A percentile compares a stretch with the other conserved stretches of the same genome.
These are phyloP conservation scores for Dichetophora obliterata DNA, from an alignment of 2,888 invertebrate species.

Conservation along the genomic window DNA sequence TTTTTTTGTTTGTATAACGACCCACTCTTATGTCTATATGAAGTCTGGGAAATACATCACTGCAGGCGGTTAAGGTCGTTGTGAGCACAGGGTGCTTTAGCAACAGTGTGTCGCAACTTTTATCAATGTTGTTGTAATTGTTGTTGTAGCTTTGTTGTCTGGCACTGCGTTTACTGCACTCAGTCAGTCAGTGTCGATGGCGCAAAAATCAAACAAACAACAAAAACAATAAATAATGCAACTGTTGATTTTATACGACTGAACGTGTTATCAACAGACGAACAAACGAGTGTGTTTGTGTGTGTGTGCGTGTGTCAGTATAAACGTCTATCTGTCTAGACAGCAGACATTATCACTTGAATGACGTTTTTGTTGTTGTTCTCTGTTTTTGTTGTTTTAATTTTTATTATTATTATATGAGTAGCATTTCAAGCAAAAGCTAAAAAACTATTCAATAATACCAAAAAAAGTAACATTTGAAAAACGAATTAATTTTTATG, in stretches of 20 bases:
- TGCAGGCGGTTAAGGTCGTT: no score
- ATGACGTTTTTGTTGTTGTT: slow-evolving; percentile 48
- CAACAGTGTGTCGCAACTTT: no score
- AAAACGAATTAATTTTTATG: slow-evolving; percentile 18
- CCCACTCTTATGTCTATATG: no score
- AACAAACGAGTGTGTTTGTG: neutral
- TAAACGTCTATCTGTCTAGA: slow-evolving; percentile 50
- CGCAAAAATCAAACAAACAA: slow-evolving; percentile 14
- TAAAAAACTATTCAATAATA: neutral
- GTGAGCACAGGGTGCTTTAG: no score
- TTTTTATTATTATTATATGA: slow-evolving; percentile 28
- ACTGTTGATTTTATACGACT: slow-evolving; percentile 36
- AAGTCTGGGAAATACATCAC: no score
- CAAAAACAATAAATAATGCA: slow-evolving; percentile 32
- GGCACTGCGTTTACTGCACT: slow-evolving; percentile 32
- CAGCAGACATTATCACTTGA: slow-evolving; percentile 51
- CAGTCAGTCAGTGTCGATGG: slow-evolving; percentile 1
- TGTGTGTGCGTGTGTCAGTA: slow-evolving; percentile 40
- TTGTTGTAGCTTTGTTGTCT: neutral
- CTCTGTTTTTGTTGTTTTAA: slow-evolving; percentile 31
- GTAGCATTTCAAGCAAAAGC: neutral
- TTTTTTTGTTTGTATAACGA: no score
- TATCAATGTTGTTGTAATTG: neutral
- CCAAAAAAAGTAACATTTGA: slow-evolving; percentile 9
- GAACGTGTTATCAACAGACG: slow-evolving; percentile 20